phyloP scores from a whole-genome alignment of 2,797 vertebrate genomes.

The Lithobates sylvaticus region DNA sequence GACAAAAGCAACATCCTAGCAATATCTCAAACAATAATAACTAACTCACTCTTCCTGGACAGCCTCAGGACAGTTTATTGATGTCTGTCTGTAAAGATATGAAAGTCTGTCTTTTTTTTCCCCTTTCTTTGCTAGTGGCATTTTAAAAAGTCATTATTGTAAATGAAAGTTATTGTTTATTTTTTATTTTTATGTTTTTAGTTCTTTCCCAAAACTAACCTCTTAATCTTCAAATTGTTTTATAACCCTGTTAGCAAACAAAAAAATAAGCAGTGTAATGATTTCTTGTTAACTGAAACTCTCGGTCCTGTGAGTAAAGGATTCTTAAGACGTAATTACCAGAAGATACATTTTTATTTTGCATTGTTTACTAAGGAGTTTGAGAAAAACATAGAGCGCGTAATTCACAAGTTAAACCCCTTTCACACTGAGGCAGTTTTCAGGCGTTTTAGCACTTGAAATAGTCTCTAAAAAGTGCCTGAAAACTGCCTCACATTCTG shows the following conservation, averaged over 20 bases:
- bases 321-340: not conserved
- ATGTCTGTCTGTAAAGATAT: slow-evolving; percentile 33
- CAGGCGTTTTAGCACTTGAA: too few relatives aligned
- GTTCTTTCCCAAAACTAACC: slow-evolving; percentile 26
- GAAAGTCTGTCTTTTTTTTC: slow-evolving; percentile 37
- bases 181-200: not conserved
- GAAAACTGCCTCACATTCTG: too few relatives aligned
- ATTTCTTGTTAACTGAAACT: too few relatives aligned
- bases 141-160: slow-evolving; percentile 48
- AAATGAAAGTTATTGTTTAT: slow-evolving; percentile 44
- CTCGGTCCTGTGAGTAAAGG: not conserved
- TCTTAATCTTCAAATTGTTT: slow-evolving; percentile 29
- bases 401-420: too few relatives aligned
- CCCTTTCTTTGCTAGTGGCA: slow-evolving; percentile 50
- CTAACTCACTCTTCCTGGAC: slow-evolving; percentile 44
- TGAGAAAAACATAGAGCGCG: not conserved
- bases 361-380: not conserved
- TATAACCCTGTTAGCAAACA: slow-evolving; percentile 4
- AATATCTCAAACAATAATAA: slow-evolving; percentile 52
- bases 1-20: slow-evolving; percentile 46
- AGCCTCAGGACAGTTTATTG: slow-evolving; percentile 31
- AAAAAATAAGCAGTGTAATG: not conserved
- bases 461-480: too few relatives aligned
- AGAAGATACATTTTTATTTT: not conserved
- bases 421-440: too few relatives aligned